Evolutionary conservation across 1,140 invertebrate genomes (phyloP), one percentile per base, ranked within the genome.

Genomic region (Drosophila pseudoananassae): DNA sequence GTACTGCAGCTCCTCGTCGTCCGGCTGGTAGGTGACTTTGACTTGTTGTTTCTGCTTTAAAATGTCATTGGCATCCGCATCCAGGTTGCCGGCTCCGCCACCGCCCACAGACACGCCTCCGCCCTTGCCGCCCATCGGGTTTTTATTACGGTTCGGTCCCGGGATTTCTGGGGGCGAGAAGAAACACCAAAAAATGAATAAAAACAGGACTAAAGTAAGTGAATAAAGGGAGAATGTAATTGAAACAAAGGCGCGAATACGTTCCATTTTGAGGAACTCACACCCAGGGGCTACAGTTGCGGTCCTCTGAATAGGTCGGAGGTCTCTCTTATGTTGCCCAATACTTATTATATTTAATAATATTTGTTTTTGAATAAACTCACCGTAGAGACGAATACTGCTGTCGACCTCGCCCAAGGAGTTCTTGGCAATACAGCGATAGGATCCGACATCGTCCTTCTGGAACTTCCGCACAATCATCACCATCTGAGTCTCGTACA

Each of bases 401-500:
- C 97, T 97, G 82, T 97, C 96, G 23, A 97, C 97, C 90, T 96
- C 96, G 1, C 97, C 98, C 2, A 98, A 93, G 3, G 96, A 96
- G 93, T 98, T 99, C 82, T 98, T 97, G 4, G 97, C 97, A 38
- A 98, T 95, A 89, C 98, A 99, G 49, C 94, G 93, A 92, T 98
- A 98, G 0, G 95, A 95, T 15, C 97, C 97, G 36, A 96, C 94
- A 92, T 99, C 98, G 23, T 94, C 93, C 65, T 94, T 93, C 50
- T 96, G 94, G 45, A 99, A 94, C 84, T 95, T 94, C 25, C 94
- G 93, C 63, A 99, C 97, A 40, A 94, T 96, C 64, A 99, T 93
- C 47, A 94, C 94, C 95, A 99, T 97, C 58, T 94, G 94, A 5
- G 96, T 95, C 91, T 97, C 96, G 87, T 98, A 97, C 50, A 94